phyloP scores from a whole-genome alignment of 2,113 vertebrate genomes.

The Cettia cetti region DNA sequence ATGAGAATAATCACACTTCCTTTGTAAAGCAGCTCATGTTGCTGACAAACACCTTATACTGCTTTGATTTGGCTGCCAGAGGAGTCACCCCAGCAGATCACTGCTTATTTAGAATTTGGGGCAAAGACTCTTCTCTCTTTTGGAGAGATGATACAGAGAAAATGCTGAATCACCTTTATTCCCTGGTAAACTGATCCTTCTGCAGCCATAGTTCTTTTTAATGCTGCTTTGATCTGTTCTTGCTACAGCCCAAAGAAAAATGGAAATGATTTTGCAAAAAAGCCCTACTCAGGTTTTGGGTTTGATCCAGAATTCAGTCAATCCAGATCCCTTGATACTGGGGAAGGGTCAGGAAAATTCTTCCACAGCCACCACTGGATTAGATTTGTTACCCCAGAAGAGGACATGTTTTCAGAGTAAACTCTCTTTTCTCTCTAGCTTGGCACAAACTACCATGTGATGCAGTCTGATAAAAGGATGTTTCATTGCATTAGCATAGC shows the following conservation, averaged over 20 bases:
- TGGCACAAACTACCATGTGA: neutral
- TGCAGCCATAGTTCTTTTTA: neutral
- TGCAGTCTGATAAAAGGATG: conserved; percentile 18
- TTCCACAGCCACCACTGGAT: neutral
- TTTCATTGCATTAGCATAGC: conserved; percentile 34
- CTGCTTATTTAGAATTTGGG: neutral
- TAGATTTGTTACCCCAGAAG: neutral
- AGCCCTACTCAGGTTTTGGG: neutral
- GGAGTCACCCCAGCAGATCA: neutral
- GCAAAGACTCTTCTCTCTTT: neutral
- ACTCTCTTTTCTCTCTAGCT: neutral
- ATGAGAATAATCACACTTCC: neutral
- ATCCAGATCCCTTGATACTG: neutral
- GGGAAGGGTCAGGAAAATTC: neutral
- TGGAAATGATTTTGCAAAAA: neutral
- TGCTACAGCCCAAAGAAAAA: neutral
- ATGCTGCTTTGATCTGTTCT: neutral
- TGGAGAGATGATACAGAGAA: neutral
- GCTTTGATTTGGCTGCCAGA: neutral
- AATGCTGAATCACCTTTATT: neutral
- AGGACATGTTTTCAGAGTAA: neutral
- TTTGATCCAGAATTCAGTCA: neutral
- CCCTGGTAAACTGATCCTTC: neutral
- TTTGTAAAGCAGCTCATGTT: neutral
- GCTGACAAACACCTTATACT: neutral